Percentiles rank a stretch among this genome's conserved stretches.
Conservation (phyloP, 1,140 invertebrate species). For the Caerostris extrusa region DNA sequence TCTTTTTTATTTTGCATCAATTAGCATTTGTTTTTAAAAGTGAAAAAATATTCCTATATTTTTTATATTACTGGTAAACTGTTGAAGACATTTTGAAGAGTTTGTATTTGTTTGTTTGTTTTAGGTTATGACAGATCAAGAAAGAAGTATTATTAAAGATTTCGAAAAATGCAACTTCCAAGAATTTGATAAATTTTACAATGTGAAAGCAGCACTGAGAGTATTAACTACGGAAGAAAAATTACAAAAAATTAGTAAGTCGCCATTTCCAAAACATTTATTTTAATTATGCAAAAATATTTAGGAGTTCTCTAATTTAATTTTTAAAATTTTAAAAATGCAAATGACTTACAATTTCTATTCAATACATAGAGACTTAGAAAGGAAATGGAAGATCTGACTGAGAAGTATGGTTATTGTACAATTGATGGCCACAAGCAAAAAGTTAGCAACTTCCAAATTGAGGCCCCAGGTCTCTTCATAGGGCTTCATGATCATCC, state of each 20-base stretch:
- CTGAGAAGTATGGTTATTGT: constrained; percentile 97
- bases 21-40: too few relatives aligned
- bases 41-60: too few relatives aligned
- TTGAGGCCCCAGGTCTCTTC: constrained; percentile 98
- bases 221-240: constrained; percentile 82
- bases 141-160: constrained; percentile 91
- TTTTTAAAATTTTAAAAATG: too few relatives aligned
- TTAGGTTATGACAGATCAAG: constrained; percentile 92
- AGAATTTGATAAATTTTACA: constrained; percentile 93
- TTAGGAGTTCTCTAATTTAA: too few relatives aligned
- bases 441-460: constrained; percentile 99
- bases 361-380: constrained; percentile 85
- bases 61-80: too few relatives aligned
- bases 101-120: background rate
- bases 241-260: constrained; percentile 93
- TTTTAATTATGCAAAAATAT: background rate
- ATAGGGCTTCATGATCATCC: constrained; percentile 99
- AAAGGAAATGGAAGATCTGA: constrained; percentile 93
- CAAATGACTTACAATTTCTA: background rate
- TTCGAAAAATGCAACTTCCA: constrained; percentile 97
- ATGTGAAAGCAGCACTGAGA: constrained; percentile 81
- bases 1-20: too few relatives aligned
- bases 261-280: background rate
- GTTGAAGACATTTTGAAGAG: too few relatives aligned
- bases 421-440: constrained; percentile 98